These are phyloP conservation scores for Conchocele bisecta DNA, from an alignment of 2,888 invertebrate species.

Conservation along the genomic window DNA sequence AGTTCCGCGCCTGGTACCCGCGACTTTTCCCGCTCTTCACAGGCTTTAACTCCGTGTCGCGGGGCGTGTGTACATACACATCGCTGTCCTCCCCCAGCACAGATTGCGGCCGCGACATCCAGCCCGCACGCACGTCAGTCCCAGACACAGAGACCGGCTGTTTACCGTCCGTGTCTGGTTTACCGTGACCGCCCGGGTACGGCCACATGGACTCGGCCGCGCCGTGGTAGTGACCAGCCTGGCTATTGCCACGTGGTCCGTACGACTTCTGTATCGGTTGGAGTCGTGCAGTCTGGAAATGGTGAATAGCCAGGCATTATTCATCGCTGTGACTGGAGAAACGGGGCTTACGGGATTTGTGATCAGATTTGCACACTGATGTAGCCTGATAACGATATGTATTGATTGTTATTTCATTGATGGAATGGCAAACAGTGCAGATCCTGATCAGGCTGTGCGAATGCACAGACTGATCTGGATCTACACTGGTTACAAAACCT, in stretches of 20 bases:
- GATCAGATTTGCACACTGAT: no score
- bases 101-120: constrained; percentile 65
- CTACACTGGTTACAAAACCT: no score
- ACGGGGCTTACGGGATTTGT: no score
- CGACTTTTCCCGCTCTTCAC: constrained; percentile 59
- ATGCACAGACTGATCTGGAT: no score
- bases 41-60: constrained; percentile 63
- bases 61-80: constrained; percentile 54
- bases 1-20: no score
- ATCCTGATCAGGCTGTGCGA: no score
- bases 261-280: constrained; percentile 64
- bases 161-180: constrained; percentile 55
- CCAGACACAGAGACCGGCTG: constrained; percentile 50
- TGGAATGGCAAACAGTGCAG: no score
- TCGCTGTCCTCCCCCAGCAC: constrained; percentile 62
- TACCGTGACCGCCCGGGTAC: constrained; percentile 48
- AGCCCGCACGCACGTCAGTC: constrained; percentile 60
- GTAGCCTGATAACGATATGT: no score
- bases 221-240: constrained; percentile 44
- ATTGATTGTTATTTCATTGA: no score
- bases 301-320: no score
- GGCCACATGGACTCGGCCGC: constrained; percentile 64
- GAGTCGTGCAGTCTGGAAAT: constrained; percentile 61
- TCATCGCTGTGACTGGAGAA: no score
- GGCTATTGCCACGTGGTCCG: constrained; percentile 40